Percentiles rank a stretch among this genome's conserved stretches.
phyloP scores from a whole-genome alignment of 2,888 invertebrate genomes.

The Corbicula japonica region DNA sequence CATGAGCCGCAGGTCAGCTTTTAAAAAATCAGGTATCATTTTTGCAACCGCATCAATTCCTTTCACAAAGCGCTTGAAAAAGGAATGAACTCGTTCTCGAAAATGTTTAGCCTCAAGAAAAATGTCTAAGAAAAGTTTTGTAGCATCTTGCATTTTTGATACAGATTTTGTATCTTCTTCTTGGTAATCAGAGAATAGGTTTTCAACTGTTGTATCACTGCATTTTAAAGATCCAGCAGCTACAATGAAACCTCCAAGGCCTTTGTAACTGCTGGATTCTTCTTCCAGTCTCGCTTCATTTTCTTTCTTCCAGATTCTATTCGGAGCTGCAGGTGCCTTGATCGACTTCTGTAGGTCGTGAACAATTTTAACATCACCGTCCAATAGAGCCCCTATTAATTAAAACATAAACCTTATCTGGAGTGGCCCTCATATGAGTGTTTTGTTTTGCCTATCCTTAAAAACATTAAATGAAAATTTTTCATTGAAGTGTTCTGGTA shows the following conservation, averaged over 20 bases:
- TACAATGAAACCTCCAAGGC: slow-evolving; percentile 74
- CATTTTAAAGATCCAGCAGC: slow-evolving; percentile 63
- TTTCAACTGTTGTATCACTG: slow-evolving; percentile 68
- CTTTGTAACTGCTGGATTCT: slow-evolving; percentile 56
- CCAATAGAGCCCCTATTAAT: slow-evolving; percentile 74
- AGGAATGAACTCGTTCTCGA: slow-evolving; percentile 68
- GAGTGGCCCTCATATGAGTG: too few relatives aligned
- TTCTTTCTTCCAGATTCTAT: slow-evolving; percentile 69
- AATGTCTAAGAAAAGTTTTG: slow-evolving; percentile 67
- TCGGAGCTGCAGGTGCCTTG: slow-evolving; percentile 72
- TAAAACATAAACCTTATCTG: too few relatives aligned
- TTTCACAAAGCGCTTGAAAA: slow-evolving; percentile 73
- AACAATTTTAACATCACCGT: slow-evolving; percentile 71
- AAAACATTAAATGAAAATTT: too few relatives aligned
- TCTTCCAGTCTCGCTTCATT: slow-evolving; percentile 60
- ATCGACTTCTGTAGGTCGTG: slow-evolving; percentile 78
- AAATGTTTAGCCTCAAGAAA: slow-evolving; percentile 68
- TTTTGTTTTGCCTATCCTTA: too few relatives aligned
- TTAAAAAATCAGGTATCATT: slow-evolving; percentile 79
- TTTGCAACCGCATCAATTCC: slow-evolving; percentile 73
- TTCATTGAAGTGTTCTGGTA: too few relatives aligned
- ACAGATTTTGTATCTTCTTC: slow-evolving; percentile 46
- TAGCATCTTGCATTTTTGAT: slow-evolving; percentile 72
- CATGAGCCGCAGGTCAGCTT: slow-evolving; percentile 77
- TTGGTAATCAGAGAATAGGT: slow-evolving; percentile 69